Evolutionary conservation across 2,888 invertebrate species (phyloP), one percentile per base, ranked within the genome.

Genomic region (Vannuccia rotundouncinata): DNA sequence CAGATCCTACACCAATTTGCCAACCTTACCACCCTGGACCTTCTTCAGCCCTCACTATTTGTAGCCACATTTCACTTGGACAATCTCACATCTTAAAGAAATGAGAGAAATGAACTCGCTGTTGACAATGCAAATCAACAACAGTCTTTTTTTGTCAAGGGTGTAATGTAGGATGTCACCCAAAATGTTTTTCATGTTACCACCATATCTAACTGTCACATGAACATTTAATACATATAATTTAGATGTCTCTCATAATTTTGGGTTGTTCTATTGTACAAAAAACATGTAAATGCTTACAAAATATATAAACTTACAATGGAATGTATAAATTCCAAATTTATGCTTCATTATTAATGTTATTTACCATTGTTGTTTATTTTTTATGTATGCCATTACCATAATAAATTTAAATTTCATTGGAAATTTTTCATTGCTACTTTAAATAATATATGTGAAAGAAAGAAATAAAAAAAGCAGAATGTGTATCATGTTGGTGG

Each of bases 101-200:
- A 66, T 22, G 66, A 66, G 66, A 66, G 66, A 66, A 66, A 66
- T 22, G 66, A 66, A 66, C 66, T 66, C 22, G 66, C 25, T 66
- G 66, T 66, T 22, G 22, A 66, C 66, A 66, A 66, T 66, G 66
- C 66, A 66, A 66, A 66, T 66, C 66, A 66, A 66, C 66, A 66
- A 66, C 66, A 66, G 66, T 66, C 66, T 66, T 66, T 27, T 66
- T 66, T 66, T 66, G 66, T 22, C 66, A 66, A 66, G 66, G 22
- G 66, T 66, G 22, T 27, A 66, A 66, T 66, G 66, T 22, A 66
- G 66, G 66, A 66, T 66, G 66, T 66, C 66, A 66, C 66, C 66
- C 66, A 66, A 66, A 66, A 66, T 66, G 66, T 66, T 66, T 66
- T 66, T 66, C 66, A 22, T 27, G 25, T 13, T 66, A 66, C 66